A percentile compares a stretch with the other conserved stretches of the same genome.
Conservation (phyloP, 2,113 vertebrate genomes). For the Thunnus thynnus region DNA sequence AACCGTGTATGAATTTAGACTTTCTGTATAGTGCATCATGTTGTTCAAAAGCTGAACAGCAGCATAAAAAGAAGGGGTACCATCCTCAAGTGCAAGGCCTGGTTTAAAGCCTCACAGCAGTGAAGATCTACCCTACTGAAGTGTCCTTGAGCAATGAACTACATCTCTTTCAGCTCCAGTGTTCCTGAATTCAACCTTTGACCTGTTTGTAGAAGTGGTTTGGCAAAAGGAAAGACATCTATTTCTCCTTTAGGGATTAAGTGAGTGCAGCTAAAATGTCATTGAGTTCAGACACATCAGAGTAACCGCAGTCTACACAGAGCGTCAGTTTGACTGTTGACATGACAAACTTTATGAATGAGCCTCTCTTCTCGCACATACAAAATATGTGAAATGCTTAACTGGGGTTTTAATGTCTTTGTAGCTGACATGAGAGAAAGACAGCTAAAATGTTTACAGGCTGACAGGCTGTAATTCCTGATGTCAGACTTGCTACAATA, state of each 20-base stretch:
- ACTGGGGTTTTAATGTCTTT: not conserved
- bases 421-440: slow-evolving; percentile 6
- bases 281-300: slow-evolving; percentile 25
- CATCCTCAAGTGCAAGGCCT: not conserved
- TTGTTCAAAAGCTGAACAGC: not conserved
- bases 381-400: slow-evolving; percentile 22
- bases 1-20: not conserved
- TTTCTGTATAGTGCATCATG: not conserved
- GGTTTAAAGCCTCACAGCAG: too few species aligned
- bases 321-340: not conserved
- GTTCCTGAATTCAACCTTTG: not conserved
- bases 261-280: not conserved
- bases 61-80: not conserved
- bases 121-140: not conserved
- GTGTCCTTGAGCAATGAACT: slow-evolving; percentile 6
- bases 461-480: slow-evolving; percentile 19
- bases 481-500: slow-evolving; percentile 28
- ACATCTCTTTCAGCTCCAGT: not conserved
- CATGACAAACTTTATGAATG: not conserved
- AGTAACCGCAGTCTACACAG: not conserved
- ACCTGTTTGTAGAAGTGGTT: not conserved
- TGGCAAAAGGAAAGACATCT: not conserved
- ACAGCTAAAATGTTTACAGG: slow-evolving; percentile 29
- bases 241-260: not conserved
- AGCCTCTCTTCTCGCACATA: not conserved